Percentiles rank a stretch among this genome's conserved stretches.
phyloP scores from a whole-genome alignment of 1,140 invertebrate genomes.

The Ectropis grisescens region DNA sequence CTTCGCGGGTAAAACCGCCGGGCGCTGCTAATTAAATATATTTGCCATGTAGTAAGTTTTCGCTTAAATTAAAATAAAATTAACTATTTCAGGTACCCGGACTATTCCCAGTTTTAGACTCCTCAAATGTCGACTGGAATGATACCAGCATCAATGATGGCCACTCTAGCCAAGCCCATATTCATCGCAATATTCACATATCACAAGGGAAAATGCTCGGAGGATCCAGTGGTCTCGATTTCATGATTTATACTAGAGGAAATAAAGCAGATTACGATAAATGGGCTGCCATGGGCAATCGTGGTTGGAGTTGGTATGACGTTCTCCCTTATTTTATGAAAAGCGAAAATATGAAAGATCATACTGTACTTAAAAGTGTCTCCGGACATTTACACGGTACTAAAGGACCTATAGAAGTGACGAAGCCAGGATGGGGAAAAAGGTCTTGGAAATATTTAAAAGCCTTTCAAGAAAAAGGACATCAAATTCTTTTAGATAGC shows the following conservation, averaged over 20 bases:
- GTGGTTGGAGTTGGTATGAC: conserved; percentile 87
- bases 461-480: conserved; percentile 86
- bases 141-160: conserved; percentile 77
- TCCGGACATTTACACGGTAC: conserved; percentile 6
- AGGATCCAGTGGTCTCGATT: conserved; percentile 89
- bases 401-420: conserved; percentile 5
- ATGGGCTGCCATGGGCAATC: conserved; percentile 86
- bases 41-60: no score
- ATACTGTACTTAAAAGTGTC: conserved; percentile 73
- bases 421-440: conserved; percentile 73
- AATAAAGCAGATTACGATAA: conserved; percentile 85
- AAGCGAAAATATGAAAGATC: conserved; percentile 84
- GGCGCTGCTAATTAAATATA: no score
- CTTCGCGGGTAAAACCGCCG: no score
- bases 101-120: conserved; percentile 16
- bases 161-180: conserved; percentile 73
- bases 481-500: conserved; percentile 80
- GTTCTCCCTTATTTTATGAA: conserved; percentile 87
- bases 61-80: no score
- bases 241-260: conserved; percentile 92
- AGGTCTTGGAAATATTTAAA: conserved; percentile 70
- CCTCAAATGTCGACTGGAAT: conserved; percentile 77
- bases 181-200: conserved; percentile 69
- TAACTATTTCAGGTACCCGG: conserved; percentile 37
- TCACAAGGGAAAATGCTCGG: conserved; percentile 82